Evolutionary conservation across 1,140 invertebrate genomes (phyloP), one percentile per base, ranked within the genome.

Genomic region (Psix sp.): DNA sequence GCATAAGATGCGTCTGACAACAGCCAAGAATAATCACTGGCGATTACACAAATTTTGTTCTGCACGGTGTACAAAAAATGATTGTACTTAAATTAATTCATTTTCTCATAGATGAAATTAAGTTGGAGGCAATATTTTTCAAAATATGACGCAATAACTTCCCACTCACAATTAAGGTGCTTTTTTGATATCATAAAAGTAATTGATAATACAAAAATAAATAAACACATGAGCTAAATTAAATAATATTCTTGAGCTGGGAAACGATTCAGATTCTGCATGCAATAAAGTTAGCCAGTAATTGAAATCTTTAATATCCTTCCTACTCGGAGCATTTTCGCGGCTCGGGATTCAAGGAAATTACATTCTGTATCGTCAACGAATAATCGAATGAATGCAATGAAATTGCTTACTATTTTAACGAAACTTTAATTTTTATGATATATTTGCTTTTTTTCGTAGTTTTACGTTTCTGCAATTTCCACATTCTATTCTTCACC

Each of bases 221-320:
- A 43, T 33, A 46, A n/a, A n/a, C n/a, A n/a, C n/a, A 31, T 0
- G n/a, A 20, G n/a, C 21, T 16, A 16, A 56, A 43, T 33, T 21
- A 56, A 56, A 56, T 43, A 21, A 42, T 21, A 14, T 14, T 42
- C 15, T 10, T 5, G 15, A 17, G 2, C 15, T 17, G 11, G 13
- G 14, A 10, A 11, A 52, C 35, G 24, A 51, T 38, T 38, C 33
- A 26, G 15, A 26, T 14, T 6, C 21, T 24, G 16, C 31, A 20
- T 43, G 26, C 52, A 56, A 18, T 54, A 54, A 35, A 56, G 17
- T 43, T 35, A 1, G 13, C n/a, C 16, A 13, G 39, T 45, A 56
- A 56, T 56, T 56, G 52, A 56, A 56, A 56, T 56, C 26, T 18
- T 56, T 40, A 56, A 45, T 56, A 56, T 35, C 40, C 29, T 29